Evolutionary conservation across 2,888 invertebrate species (phyloP).

Genomic region (Hanleya hanleyi): DNA sequence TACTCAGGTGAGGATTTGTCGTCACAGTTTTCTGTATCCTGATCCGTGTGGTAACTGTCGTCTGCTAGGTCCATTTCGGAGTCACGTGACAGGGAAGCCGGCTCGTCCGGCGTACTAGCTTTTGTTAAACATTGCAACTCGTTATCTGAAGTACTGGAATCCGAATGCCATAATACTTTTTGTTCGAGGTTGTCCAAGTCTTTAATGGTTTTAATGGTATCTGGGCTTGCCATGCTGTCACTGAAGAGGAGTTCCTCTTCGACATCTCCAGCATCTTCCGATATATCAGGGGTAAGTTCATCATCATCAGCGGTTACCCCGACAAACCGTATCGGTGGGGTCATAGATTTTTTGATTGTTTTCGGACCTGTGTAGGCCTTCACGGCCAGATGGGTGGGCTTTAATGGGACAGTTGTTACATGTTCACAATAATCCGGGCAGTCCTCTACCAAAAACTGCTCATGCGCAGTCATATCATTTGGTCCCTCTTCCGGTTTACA

Average conservation of each 20-base stretch:
- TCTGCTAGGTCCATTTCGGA: conserved; percentile 5
- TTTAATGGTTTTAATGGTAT: conserved; percentile 42
- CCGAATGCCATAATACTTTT: conserved; percentile 46
- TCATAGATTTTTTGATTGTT: not conserved
- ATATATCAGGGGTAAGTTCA: not conserved
- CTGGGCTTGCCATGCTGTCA: conserved; percentile 54
- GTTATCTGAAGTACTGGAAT: conserved; percentile 63
- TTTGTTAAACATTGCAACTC: not conserved
- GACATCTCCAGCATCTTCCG: conserved; percentile 42
- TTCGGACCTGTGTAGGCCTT: not conserved
- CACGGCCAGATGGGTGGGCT: not conserved
- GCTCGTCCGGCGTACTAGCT: not conserved
- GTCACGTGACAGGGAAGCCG: conserved; percentile 8
- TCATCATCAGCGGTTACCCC: conserved; percentile 1
- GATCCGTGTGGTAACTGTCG: conserved; percentile 5
- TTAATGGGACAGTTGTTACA: not conserved
- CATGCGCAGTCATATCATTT: not conserved
- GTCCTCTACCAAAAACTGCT: not conserved
- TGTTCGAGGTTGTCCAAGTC: conserved; percentile 25
- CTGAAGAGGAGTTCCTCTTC: conserved; percentile 58
- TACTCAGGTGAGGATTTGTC: conserved; percentile 3
- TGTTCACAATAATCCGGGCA: not conserved
- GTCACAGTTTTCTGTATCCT: conserved; percentile 2
- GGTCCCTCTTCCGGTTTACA: not conserved
- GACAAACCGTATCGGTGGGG: conserved; percentile 15